Evolutionary conservation across 1,140 invertebrate genomes (phyloP).

Genomic region (Apolygus lucorum): DNA sequence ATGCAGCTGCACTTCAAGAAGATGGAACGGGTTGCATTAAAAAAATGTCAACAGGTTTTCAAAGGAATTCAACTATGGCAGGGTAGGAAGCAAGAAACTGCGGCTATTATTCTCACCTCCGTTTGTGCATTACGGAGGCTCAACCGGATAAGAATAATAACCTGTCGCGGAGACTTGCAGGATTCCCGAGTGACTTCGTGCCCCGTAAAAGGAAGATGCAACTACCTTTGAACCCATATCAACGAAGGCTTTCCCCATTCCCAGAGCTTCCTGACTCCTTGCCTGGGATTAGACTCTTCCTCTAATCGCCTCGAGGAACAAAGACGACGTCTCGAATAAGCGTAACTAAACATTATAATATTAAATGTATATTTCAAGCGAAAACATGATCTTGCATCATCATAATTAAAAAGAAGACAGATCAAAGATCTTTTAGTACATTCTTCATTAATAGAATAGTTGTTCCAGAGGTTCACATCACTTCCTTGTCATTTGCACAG

Average conservation of each 20-base stretch:
- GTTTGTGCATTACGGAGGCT: neutral
- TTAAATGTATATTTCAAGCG: no score
- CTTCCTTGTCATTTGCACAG: no score
- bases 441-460: no score
- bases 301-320: neutral
- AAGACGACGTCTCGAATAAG: no score
- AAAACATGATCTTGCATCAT: no score
- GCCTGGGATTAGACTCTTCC: neutral
- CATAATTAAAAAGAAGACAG: no score
- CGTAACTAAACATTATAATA: no score
- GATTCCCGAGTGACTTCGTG: neutral
- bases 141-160: neutral
- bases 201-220: neutral
- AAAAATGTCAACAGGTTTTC: no score
- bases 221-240: neutral
- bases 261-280: neutral
- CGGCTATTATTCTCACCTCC: neutral
- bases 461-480: no score
- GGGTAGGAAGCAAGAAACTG: neutral
- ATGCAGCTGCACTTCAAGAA: no score
- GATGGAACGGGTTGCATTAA: no score
- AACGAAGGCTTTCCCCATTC: neutral
- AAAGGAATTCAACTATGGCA: neutral
- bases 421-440: no score
- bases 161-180: neutral